A percentile compares a stretch with the other conserved stretches of the same genome.
Evolutionary conservation across 1,140 invertebrate species (phyloP).

Genomic region (Drosophila tropicalis): DNA sequence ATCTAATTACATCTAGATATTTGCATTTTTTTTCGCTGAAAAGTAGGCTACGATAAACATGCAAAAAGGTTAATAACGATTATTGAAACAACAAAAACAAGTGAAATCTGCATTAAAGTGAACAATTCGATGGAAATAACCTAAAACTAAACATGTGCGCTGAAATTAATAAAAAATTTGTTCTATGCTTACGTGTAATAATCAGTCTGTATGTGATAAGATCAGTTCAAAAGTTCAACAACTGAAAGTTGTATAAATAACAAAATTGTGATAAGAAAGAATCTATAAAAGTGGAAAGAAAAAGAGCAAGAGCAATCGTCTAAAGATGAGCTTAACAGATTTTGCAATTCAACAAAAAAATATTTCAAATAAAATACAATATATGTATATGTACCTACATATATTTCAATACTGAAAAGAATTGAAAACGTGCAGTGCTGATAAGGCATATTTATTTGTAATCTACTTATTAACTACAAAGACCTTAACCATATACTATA

Average conservation of each 20-base stretch:
- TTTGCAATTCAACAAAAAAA: constrained; percentile 5
- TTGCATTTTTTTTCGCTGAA: background rate
- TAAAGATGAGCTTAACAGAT: background rate
- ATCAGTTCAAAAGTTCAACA: constrained; percentile 68
- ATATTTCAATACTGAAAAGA: background rate
- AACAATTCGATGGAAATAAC: constrained; percentile 13
- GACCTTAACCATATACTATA: background rate
- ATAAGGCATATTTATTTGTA: constrained; percentile 21
- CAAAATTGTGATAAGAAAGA: constrained; percentile 40
- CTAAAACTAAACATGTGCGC: constrained; percentile 18
- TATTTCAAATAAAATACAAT: background rate
- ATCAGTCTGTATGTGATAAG: constrained; percentile 54
- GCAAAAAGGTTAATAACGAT: background rate
- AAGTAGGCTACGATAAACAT: constrained; percentile 14
- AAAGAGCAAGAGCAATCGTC: background rate
- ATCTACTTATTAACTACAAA: constrained; percentile 6
- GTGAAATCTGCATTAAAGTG: background rate
- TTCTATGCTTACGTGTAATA: constrained; percentile 26
- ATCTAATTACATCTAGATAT: background rate
- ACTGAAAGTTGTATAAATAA: constrained; percentile 31
- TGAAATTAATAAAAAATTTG: background rate
- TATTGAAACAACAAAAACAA: background rate
- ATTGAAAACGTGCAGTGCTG: constrained; percentile 30
- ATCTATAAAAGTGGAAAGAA: too few relatives aligned
- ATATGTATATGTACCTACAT: too few relatives aligned